Percentiles rank a stretch among this genome's conserved stretches.
phyloP scores from a whole-genome alignment of 2,113 vertebrate species.

The Equus przewalskii region DNA sequence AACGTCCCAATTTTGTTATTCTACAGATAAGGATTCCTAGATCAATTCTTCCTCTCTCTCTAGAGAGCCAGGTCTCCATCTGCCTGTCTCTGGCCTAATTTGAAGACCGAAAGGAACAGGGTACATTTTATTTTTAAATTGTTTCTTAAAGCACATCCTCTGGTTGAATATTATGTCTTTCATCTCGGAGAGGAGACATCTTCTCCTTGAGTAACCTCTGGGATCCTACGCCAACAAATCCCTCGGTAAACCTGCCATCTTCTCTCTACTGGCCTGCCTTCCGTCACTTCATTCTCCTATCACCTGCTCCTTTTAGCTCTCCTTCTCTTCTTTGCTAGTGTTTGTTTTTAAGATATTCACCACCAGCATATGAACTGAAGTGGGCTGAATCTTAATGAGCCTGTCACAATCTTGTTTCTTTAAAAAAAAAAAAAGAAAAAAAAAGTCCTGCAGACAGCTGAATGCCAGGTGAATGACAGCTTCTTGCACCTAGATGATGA shows the following conservation, averaged over 20 bases:
- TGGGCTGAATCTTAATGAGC: conserved; percentile 55
- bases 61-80: conserved; percentile 59
- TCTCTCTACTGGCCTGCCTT: background rate
- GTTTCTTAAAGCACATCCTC: conserved; percentile 66
- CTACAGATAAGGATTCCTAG: background rate
- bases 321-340: background rate
- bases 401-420: background rate
- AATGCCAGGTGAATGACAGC: background rate
- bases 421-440: background rate
- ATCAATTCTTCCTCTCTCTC: conserved; percentile 48
- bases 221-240: background rate
- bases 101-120: conserved; percentile 75
- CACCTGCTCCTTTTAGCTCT: conserved; percentile 12
- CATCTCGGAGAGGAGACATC: conserved; percentile 5
- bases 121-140: conserved; percentile 78
- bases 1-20: conserved; percentile 52
- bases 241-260: conserved; percentile 42
- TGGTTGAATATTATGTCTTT: conserved; percentile 65
- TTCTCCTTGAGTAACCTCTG: background rate
- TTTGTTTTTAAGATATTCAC: conserved; percentile 50
- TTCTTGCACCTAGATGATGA: background rate
- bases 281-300: conserved; percentile 46
- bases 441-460: background rate
- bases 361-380: conserved; percentile 10
- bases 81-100: conserved; percentile 64